A percentile compares a stretch with the other conserved stretches of the same genome.
phyloP scores from a whole-genome alignment of 2,888 invertebrate genomes.

The Adineta ricciae region DNA sequence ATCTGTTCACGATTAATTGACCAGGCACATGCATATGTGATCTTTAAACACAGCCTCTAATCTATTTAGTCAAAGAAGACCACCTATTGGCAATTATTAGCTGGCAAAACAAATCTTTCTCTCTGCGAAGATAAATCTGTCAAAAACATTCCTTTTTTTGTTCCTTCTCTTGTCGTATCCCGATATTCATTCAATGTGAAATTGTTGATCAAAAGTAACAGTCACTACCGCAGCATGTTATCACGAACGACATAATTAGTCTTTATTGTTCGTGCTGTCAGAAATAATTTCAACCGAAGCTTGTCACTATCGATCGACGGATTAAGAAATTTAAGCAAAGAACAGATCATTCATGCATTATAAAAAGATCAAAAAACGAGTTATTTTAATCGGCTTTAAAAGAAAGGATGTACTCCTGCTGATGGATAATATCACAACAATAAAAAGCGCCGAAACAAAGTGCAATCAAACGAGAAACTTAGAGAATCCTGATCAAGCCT shows the following conservation, averaged over 20 bases:
- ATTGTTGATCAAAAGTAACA: conserved; percentile 1
- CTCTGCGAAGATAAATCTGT: background rate
- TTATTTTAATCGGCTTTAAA: background rate
- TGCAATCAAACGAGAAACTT: background rate
- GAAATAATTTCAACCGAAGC: background rate
- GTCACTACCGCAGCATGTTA: background rate
- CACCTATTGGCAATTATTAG: background rate
- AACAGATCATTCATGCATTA: background rate
- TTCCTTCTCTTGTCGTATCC: background rate
- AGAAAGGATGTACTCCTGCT: background rate
- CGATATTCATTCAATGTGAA: background rate
- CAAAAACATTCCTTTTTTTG: background rate
- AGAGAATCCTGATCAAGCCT: too few relatives aligned
- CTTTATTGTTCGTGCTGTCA: background rate
- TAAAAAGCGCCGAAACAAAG: background rate
- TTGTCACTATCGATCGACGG: background rate
- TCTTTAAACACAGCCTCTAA: background rate
- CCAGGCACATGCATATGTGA: background rate
- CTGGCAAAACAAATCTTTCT: background rate
- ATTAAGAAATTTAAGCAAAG: background rate
- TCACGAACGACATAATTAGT: background rate
- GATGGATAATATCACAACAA: background rate
- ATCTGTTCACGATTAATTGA: background rate
- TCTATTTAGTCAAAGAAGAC: background rate
- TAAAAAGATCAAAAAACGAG: background rate